Conservation (phyloP, 1,140 invertebrate species). For the Onthophagus taurus region DNA sequence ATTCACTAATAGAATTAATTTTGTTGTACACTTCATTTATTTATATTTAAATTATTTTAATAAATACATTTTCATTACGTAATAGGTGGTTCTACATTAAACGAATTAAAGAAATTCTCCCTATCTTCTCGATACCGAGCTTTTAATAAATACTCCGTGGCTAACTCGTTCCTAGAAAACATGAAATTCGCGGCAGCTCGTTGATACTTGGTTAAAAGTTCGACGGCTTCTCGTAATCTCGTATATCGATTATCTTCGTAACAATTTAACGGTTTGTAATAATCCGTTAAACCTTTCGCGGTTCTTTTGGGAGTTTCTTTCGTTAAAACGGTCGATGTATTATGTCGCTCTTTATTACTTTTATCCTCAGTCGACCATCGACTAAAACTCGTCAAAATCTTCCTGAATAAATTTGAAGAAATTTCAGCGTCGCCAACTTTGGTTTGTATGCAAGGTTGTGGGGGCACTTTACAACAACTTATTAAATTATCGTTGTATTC, state of each 20-base stretch:
- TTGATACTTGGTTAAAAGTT: slow-evolving; percentile 37
- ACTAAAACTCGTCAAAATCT: slow-evolving; percentile 15
- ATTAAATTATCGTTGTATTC: slow-evolving; percentile 11
- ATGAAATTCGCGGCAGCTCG: slow-evolving; percentile 34
- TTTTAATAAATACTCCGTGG: slow-evolving; percentile 41
- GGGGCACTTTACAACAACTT: slow-evolving; percentile 1
- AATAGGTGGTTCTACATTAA: slow-evolving; percentile 33
- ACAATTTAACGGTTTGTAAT: slow-evolving; percentile 25
- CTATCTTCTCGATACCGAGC: slow-evolving; percentile 41
- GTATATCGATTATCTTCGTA: slow-evolving; percentile 28
- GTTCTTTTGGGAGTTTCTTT: slow-evolving; percentile 1
- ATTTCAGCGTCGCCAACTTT: slow-evolving; percentile 10
- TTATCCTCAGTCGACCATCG: slow-evolving; percentile 7
- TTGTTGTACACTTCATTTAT: too few relatives aligned
- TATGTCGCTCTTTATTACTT: slow-evolving; percentile 3
- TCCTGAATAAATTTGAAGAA: slow-evolving; percentile 21
- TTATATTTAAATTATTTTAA: too few relatives aligned
- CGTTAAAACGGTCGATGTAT: neutral
- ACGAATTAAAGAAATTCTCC: slow-evolving; percentile 41
- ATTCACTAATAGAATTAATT: too few relatives aligned
- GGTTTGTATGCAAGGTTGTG: neutral
- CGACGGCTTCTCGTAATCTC: slow-evolving; percentile 25
- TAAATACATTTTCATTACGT: too few relatives aligned
- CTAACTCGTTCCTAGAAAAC: slow-evolving; percentile 35
- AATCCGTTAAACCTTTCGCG: slow-evolving; percentile 23